These are phyloP conservation scores for Sminthopsis crassicaudata DNA, from an alignment of 2,113 vertebrate genomes.

Conservation along the genomic window DNA sequence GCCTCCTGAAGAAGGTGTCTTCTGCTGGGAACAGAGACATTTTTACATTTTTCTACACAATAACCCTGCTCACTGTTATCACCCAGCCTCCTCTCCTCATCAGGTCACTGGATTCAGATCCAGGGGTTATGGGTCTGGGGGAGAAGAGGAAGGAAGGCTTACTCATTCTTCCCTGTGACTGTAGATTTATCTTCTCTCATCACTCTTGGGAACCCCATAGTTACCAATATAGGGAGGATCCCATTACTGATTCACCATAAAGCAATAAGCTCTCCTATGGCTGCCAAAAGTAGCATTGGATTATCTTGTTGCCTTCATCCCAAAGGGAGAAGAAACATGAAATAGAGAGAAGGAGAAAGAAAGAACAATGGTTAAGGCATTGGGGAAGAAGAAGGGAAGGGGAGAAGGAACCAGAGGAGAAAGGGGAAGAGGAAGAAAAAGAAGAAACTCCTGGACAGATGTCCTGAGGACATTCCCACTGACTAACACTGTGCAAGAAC, in stretches of 20 bases:
- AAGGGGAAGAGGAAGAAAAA: neutral
- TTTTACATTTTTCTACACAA: neutral
- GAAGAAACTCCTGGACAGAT: neutral
- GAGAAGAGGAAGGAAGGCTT: too few relatives aligned
- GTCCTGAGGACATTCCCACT: neutral
- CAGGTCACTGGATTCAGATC: neutral
- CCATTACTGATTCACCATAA: too few relatives aligned
- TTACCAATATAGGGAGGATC: neutral
- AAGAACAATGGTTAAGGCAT: neutral
- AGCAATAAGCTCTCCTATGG: too few relatives aligned
- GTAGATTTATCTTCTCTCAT: neutral
- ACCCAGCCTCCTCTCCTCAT: neutral
- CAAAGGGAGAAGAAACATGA: too few relatives aligned
- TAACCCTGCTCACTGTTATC: neutral
- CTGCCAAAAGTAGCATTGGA: too few relatives aligned
- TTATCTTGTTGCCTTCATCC: too few relatives aligned
- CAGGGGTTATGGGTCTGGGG: neutral
- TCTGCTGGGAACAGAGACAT: neutral
- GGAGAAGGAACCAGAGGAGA: neutral
- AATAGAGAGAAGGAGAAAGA: neutral
- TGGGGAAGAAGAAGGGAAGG: neutral
- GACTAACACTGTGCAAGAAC: neutral
- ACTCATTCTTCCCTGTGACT: neutral
- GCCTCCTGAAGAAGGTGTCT: neutral
- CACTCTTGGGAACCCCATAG: neutral